These are phyloP conservation scores for Uromys caudimaculatus DNA, from an alignment of 2,797 vertebrate genomes.

Conservation along the genomic window DNA sequence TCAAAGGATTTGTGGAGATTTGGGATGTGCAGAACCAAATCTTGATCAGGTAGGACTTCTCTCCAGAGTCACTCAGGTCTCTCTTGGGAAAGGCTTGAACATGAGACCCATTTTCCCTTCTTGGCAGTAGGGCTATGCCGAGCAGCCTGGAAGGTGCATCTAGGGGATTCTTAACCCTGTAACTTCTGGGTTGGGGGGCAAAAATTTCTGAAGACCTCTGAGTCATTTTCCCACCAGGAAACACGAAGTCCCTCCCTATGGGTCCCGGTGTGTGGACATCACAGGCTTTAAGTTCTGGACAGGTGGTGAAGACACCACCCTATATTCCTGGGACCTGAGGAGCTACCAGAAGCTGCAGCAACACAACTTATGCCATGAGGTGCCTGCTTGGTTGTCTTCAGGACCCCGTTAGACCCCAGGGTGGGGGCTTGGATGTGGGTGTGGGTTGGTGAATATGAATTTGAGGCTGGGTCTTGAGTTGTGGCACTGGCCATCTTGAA, in stretches of 20 bases:
- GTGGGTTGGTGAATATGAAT: rapidly evolving
- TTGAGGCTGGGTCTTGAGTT: background rate
- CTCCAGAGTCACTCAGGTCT: background rate
- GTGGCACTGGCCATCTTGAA: background rate
- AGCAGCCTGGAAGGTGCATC: background rate
- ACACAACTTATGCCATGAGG: slow-evolving; percentile 52
- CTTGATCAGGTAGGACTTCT: slow-evolving; percentile 70
- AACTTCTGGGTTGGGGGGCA: background rate
- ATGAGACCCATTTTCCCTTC: background rate
- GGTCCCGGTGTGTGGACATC: slow-evolving; percentile 71
- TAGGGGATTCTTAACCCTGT: background rate
- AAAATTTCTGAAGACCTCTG: background rate
- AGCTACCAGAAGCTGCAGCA: slow-evolving; percentile 68
- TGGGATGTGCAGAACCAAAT: slow-evolving; percentile 79
- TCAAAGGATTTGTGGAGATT: slow-evolving; percentile 76
- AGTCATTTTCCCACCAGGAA: slow-evolving; percentile 64
- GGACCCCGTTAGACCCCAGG: background rate
- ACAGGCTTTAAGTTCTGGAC: slow-evolving; percentile 74
- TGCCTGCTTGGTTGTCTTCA: background rate
- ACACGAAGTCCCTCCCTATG: slow-evolving; percentile 33
- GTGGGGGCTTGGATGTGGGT: background rate
- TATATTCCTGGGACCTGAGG: slow-evolving; percentile 79
- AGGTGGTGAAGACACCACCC: slow-evolving; percentile 64
- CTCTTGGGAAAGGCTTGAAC: background rate
- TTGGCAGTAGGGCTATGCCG: background rate